Conservation (phyloP, 92 coral and sea anemone genomes). For the Porites divaricata region DNA sequence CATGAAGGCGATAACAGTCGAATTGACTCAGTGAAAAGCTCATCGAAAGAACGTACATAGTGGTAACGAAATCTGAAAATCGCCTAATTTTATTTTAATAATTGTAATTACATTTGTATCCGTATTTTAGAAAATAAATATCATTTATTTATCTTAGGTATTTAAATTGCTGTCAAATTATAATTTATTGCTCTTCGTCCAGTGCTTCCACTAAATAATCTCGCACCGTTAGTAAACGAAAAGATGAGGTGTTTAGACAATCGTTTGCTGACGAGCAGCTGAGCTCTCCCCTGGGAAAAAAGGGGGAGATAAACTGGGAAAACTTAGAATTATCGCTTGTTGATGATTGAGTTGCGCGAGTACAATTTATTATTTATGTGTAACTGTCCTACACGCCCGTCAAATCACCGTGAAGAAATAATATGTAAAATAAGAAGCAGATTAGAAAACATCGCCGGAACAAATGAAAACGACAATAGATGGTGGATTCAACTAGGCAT, state of each 20-base stretch:
- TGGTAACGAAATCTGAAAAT: background rate
- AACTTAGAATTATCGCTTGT: background rate
- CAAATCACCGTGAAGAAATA: conserved; percentile 23
- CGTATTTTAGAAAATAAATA: conserved; percentile 18
- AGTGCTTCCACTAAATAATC: background rate
- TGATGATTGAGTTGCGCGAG: conserved; percentile 10
- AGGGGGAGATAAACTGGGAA: background rate
- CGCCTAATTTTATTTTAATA: background rate
- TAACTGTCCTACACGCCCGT: conserved; percentile 28
- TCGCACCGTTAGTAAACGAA: background rate
- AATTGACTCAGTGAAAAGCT: background rate
- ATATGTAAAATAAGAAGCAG: conserved; percentile 2
- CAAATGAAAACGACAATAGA: background rate
- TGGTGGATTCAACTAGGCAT: background rate
- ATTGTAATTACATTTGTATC: conserved; percentile 24
- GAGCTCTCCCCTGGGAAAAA: background rate
- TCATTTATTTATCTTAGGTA: conserved; percentile 37
- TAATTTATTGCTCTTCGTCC: conserved; percentile 16
- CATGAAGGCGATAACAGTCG: background rate
- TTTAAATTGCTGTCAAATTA: conserved; percentile 39
- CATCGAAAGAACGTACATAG: background rate
- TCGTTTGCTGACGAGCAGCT: background rate
- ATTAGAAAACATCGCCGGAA: background rate
- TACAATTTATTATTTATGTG: conserved; percentile 39
- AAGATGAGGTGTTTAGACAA: background rate